A percentile compares a stretch with the other conserved stretches of the same genome.
Conservation (phyloP, 2,113 vertebrate genomes). For the Cyanoramphus novaezelandiae region DNA sequence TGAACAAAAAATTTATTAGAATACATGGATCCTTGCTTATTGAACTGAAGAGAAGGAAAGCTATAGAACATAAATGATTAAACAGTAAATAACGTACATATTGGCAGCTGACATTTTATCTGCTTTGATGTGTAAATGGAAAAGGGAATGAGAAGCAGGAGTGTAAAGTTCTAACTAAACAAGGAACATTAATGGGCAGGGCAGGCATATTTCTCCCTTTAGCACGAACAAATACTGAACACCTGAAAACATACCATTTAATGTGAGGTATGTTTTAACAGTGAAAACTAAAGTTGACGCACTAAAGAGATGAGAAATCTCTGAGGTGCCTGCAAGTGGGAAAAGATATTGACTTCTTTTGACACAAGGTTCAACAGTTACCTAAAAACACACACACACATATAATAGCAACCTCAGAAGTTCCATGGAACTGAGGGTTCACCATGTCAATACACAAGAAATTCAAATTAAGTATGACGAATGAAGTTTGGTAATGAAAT, state of each 20-base stretch:
- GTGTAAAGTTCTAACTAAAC: not conserved
- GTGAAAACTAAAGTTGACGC: not conserved
- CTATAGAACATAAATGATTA: rapidly evolving
- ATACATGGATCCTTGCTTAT: not conserved
- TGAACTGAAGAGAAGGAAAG: not conserved
- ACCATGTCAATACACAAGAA: not conserved
- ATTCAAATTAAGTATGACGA: not conserved
- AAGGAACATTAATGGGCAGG: not conserved
- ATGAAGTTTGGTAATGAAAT: not conserved
- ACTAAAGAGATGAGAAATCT: not conserved
- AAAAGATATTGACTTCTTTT: not conserved
- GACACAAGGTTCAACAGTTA: not conserved
- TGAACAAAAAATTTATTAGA: not conserved
- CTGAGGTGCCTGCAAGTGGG: rapidly evolving
- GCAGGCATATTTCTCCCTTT: not conserved
- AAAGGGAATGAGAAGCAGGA: not conserved
- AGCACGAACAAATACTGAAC: not conserved
- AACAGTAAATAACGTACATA: rapidly evolving
- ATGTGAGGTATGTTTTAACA: not conserved
- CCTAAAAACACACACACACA: not conserved
- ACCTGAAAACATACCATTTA: not conserved
- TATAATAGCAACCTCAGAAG: not conserved
- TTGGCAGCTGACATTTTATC: not conserved
- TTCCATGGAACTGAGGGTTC: not conserved
- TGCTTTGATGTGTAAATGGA: not conserved